Conservation (phyloP, 2,797 vertebrate species). For the Brachymystax lenok region DNA sequence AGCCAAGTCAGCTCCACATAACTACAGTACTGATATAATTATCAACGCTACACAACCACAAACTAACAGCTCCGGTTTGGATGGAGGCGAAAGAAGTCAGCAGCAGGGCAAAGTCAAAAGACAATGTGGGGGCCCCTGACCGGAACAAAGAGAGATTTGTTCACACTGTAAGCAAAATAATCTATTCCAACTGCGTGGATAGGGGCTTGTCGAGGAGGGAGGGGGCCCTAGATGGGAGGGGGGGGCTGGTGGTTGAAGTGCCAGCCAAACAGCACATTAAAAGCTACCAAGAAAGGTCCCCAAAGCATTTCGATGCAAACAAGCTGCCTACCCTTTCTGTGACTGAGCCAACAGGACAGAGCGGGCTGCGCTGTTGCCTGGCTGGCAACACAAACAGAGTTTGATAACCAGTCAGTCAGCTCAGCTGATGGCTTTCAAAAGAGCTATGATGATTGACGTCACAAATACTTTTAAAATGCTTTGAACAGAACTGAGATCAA, state of each 20-base stretch:
- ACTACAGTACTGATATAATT: conserved; percentile 23
- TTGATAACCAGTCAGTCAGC: not conserved
- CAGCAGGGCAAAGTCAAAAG: conserved; percentile 59
- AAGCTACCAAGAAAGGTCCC: conserved; percentile 53
- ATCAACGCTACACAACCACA: conserved; percentile 43
- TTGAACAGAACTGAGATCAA: not conserved
- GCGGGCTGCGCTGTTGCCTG: conserved; percentile 29
- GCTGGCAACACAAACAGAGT: conserved; percentile 16
- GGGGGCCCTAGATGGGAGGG: conserved; percentile 1
- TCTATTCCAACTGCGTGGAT: conserved; percentile 78
- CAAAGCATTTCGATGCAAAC: conserved; percentile 57
- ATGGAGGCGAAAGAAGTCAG: not conserved
- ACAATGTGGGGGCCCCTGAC: conserved; percentile 52
- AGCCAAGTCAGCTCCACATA: not conserved
- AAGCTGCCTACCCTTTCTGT: conserved; percentile 46
- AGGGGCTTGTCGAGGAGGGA: conserved; percentile 58
- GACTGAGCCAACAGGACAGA: conserved; percentile 31
- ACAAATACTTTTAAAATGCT: not conserved
- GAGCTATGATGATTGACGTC: no score
- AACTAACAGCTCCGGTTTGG: conserved; percentile 46
- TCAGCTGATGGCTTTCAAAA: not conserved
- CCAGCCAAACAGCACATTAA: conserved; percentile 69
- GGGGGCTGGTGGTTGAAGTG: conserved; percentile 48
- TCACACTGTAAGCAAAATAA: conserved; percentile 76
- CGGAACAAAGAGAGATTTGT: conserved; percentile 75